Percentiles rank a stretch among this genome's conserved stretches.
phyloP scores from a whole-genome alignment of 2,113 vertebrate genomes.

The Neodontobutis hainanensis region DNA sequence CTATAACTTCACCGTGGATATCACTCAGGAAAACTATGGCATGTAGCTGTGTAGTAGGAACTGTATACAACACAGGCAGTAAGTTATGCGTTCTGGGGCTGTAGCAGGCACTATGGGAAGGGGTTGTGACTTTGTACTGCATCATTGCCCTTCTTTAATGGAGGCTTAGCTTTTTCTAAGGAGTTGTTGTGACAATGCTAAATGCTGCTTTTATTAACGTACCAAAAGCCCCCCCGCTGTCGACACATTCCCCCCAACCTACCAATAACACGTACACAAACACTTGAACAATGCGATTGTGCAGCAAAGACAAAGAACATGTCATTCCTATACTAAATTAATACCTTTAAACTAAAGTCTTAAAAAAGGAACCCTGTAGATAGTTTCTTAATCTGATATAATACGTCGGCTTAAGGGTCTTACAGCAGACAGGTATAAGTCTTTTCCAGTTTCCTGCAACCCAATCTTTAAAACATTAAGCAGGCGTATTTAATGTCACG shows the following conservation, averaged over 20 bases:
- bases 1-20: constrained; percentile 79
- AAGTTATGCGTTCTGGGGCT: constrained; percentile 46
- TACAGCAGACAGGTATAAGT: too few relatives aligned
- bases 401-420: too few relatives aligned
- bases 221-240: constrained; percentile 66
- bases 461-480: too few relatives aligned
- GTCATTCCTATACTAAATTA: too few relatives aligned
- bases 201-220: constrained; percentile 78
- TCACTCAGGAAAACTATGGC: constrained; percentile 69
- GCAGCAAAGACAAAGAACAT: constrained; percentile 27
- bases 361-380: too few relatives aligned
- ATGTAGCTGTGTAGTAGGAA: constrained; percentile 52
- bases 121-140: constrained; percentile 74
- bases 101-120: constrained; percentile 22
- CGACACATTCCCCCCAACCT: constrained; percentile 33
- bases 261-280: constrained; percentile 24
- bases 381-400: too few relatives aligned
- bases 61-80: constrained; percentile 55
- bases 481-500: too few relatives aligned
- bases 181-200: constrained; percentile 82
- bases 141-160: constrained; percentile 74
- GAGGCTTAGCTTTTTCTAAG: constrained; percentile 72
- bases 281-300: constrained; percentile 21
- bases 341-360: too few relatives aligned
- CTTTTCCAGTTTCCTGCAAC: too few relatives aligned